These are phyloP conservation scores for Cebidichthys violaceus DNA, from an alignment of 2,113 vertebrate species.

Conservation along the genomic window DNA sequence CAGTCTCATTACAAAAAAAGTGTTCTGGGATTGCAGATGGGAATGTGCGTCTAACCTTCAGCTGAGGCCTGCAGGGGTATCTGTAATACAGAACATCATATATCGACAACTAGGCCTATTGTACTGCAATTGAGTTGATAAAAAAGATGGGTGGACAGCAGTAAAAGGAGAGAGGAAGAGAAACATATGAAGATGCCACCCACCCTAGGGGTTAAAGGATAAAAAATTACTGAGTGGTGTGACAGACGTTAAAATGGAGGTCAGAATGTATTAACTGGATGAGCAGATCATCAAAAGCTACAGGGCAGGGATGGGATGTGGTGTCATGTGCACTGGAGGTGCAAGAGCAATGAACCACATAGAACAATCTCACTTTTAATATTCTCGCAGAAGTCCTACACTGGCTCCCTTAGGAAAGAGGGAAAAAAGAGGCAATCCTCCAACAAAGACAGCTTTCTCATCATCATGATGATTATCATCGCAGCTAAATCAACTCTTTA, in stretches of 20 bases:
- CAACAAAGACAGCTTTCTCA: not conserved
- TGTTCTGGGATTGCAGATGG: conserved; percentile 22
- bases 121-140: conserved; percentile 2
- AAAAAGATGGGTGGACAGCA: not conserved
- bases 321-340: conserved; percentile 18
- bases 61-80: conserved; percentile 18
- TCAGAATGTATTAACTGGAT: conserved; percentile 53
- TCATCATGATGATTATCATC: conserved; percentile 7
- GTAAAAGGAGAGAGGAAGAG: conserved; percentile 1
- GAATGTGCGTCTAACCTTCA: conserved; percentile 39
- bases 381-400: not conserved
- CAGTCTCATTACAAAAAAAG: conserved; percentile 9
- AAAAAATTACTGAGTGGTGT: conserved; percentile 41
- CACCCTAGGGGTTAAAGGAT: conserved; percentile 37
- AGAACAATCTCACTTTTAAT: conserved; percentile 35
- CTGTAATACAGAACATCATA: conserved; percentile 42
- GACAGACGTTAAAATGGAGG: conserved; percentile 44
- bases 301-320: conserved; percentile 1
- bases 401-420: not conserved
- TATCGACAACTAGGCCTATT: conserved; percentile 26
- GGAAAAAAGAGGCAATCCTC: not conserved
- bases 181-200: not conserved
- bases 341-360: conserved; percentile 22
- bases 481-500: not conserved
- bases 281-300: conserved; percentile 55